These are phyloP conservation scores for Pachycephus smyrnensis DNA, from an alignment of 2,888 invertebrate genomes.

Conservation along the genomic window DNA sequence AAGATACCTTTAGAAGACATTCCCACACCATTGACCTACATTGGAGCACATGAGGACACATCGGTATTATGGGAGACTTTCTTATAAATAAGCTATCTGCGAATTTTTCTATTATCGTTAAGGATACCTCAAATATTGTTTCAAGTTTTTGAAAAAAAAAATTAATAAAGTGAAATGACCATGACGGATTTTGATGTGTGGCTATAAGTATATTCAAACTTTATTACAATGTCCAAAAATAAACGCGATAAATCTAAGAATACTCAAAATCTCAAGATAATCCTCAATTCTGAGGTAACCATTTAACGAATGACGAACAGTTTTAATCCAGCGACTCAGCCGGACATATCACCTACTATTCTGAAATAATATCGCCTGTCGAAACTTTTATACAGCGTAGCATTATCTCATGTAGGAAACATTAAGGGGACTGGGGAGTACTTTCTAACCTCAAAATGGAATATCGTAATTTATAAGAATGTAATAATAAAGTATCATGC, in stretches of 20 bases:
- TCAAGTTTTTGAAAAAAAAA: background rate
- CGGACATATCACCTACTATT: too few relatives aligned
- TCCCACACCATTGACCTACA: conserved; percentile 41
- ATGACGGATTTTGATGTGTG: background rate
- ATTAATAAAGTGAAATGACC: background rate
- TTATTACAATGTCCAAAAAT: background rate
- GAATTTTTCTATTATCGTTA: conserved; percentile 30
- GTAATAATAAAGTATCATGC: too few relatives aligned
- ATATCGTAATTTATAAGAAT: too few relatives aligned
- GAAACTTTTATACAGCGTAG: background rate
- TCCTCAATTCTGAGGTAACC: background rate
- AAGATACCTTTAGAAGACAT: conserved; percentile 37
- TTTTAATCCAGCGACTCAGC: background rate
- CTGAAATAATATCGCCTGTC: background rate
- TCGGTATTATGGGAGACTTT: conserved; percentile 15
- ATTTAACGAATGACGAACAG: background rate
- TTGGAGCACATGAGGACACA: conserved; percentile 17
- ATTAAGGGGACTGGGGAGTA: too few relatives aligned
- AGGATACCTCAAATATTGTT: conserved; percentile 3
- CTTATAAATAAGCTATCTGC: conserved; percentile 33
- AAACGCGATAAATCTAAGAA: background rate
- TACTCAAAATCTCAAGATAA: background rate
- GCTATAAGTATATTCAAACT: background rate
- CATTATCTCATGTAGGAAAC: background rate
- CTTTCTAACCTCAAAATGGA: too few relatives aligned